Evolutionary conservation across 2,797 vertebrate species (phyloP).

Genomic region (Graptemys geographica): DNA sequence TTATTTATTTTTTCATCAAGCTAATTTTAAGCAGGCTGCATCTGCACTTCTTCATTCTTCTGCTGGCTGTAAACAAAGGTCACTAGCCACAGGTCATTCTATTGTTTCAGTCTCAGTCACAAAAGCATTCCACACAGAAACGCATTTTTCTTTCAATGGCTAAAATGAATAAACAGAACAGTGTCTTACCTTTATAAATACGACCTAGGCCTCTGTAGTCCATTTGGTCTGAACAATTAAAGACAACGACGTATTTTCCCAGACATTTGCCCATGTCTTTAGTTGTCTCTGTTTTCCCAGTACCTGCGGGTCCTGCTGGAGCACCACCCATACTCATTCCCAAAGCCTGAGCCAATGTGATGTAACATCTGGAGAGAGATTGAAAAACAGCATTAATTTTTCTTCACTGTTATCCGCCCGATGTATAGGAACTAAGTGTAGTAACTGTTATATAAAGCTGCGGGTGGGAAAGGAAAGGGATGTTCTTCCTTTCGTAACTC

Average conservation of each 20-base stretch:
- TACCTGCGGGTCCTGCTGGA: conserved; percentile 87
- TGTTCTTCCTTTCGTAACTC: fast-evolving
- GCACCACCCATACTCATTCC: conserved; percentile 90
- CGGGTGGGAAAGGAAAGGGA: not conserved
- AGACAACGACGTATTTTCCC: conserved; percentile 89
- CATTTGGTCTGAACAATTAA: conserved; percentile 91
- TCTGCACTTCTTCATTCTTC: not conserved
- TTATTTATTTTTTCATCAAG: not conserved
- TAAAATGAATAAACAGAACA: not conserved
- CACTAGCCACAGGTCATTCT: not conserved
- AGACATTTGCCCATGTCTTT: conserved; percentile 91
- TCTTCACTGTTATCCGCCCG: not conserved
- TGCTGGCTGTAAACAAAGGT: not conserved
- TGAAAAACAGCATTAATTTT: not conserved
- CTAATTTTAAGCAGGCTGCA: not conserved
- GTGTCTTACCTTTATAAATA: conserved; percentile 86
- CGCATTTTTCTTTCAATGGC: not conserved
- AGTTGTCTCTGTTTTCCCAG: conserved; percentile 88
- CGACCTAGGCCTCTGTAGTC: conserved; percentile 89
- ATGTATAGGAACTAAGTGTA: not conserved
- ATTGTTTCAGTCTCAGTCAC: not conserved
- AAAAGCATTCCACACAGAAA: not conserved
- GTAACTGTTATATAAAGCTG: not conserved
- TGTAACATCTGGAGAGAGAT: conserved; percentile 83
- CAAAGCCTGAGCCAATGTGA: conserved; percentile 87